Evolutionary conservation across 1,140 invertebrate species (phyloP), one percentile per base, ranked within the genome.

Genomic region (Drosophila hydei): DNA sequence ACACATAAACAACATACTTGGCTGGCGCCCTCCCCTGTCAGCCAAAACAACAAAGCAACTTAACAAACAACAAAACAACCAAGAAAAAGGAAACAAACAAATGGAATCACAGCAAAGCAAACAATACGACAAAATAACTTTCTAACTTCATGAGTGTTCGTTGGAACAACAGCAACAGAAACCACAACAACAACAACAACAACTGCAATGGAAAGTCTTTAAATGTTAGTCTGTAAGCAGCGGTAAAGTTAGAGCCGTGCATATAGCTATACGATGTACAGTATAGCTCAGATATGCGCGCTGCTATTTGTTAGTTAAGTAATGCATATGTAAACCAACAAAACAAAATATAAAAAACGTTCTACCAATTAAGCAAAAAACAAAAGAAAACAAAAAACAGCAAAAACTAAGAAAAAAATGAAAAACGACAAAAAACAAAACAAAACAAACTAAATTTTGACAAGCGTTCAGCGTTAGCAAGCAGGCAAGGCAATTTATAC

Each of bases 201-300:
- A 81, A 74, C 64, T 75, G 59, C 60, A 79, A 84, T 77, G 72
- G 62, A 74, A 79, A 70, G 75, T 81, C 83, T 87, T 65, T 87
- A 88, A 69, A 88, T 87, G 81, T 87, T 87, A 87, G 81, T 88
- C 56, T 75, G 27, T 88, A 85, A 85, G 76, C 61, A 87, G 74
- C 75, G 74, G 69, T 85, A 70, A 87, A 69, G 48, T 74, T 87
- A 87, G 72, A 68, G 64, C 55, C 74, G 77, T 87, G 81, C 72
- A 85, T 79, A 70, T 79, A 74, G 52, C 48, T 67, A 59, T 51
- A 48, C 25, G 42, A 9, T 56, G 23, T 63, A 58, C 40, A 6
- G 23, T 64, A 64, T 70, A 71, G 51, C n/a, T 30, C 12, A 42
- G 51, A 68, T 75, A 52, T 73, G 75, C 63, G 63, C 73, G 73